These are phyloP conservation scores for Ctenicera cuprea DNA, from an alignment of 2,888 invertebrate species.

Conservation along the genomic window DNA sequence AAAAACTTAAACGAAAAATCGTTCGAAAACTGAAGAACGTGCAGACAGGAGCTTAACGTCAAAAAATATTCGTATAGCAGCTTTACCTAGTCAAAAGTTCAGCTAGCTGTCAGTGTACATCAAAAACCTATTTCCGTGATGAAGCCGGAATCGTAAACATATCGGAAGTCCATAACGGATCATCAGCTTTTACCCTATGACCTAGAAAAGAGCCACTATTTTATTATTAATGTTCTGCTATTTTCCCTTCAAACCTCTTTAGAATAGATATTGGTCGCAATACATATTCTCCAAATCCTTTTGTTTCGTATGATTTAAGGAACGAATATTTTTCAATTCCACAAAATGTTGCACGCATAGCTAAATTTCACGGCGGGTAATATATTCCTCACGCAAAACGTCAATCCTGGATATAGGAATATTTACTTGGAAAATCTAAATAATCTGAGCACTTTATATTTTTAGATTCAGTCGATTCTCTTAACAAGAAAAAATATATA, in stretches of 20 bases:
- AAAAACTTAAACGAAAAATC: too few relatives aligned
- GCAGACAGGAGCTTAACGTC: too few relatives aligned
- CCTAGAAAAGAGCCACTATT: conserved; percentile 10
- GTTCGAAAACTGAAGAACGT: too few relatives aligned
- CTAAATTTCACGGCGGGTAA: not conserved
- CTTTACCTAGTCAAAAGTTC: too few relatives aligned
- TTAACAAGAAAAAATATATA: not conserved
- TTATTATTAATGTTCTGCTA: conserved; percentile 7
- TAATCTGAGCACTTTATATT: conserved; percentile 16
- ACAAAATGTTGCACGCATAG: conserved; percentile 17
- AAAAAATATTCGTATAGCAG: too few relatives aligned
- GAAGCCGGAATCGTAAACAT: conserved; percentile 4
- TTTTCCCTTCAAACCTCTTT: not conserved
- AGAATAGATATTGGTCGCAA: not conserved
- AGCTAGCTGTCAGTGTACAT: too few relatives aligned
- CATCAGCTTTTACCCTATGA: conserved; percentile 9
- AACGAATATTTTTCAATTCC: conserved; percentile 21
- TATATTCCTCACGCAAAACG: conserved; percentile 29
- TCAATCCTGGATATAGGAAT: conserved; percentile 15
- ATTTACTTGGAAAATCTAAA: conserved; percentile 23
- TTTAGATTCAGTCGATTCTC: conserved; percentile 16
- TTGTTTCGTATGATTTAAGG: conserved; percentile 17
- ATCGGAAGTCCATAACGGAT: conserved; percentile 14
- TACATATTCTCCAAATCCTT: conserved; percentile 4
- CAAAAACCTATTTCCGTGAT: conserved; percentile 10